Percentiles rank a stretch among this genome's conserved stretches.
Conservation (phyloP, 2,113 vertebrate genomes). For the Centropus bengalensis region DNA sequence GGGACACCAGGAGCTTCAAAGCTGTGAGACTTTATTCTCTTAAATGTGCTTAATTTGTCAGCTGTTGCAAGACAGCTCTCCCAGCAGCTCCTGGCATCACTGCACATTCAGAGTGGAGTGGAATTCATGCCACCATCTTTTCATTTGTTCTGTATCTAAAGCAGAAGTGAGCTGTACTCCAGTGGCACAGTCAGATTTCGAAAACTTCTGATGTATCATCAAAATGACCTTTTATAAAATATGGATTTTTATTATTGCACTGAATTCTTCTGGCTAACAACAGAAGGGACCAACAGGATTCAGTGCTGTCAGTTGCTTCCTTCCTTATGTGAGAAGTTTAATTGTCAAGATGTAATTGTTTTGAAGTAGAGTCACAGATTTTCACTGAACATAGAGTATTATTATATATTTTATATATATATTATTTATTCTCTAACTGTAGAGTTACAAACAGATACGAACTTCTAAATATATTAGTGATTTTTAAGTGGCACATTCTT, state of each 20-base stretch:
- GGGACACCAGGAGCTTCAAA: neutral
- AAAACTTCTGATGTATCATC: neutral
- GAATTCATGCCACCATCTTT: fast-evolving
- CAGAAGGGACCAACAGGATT: neutral
- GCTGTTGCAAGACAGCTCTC: neutral
- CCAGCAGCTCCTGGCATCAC: neutral
- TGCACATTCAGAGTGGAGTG: fast-evolving
- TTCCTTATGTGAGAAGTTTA: neutral
- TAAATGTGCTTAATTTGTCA: neutral
- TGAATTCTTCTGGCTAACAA: neutral
- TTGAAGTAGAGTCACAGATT: neutral
- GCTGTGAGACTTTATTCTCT: neutral
- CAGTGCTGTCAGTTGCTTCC: neutral
- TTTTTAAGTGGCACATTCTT: neutral
- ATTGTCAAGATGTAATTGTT: fast-evolving
- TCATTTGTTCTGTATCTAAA: neutral
- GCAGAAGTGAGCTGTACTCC: neutral
- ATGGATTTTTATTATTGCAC: fast-evolving
- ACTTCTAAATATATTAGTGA: neutral
- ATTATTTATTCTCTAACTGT: neutral
- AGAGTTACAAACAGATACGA: neutral
- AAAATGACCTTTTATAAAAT: neutral
- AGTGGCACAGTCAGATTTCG: neutral
- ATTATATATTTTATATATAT: too few species aligned
- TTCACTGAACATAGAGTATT: neutral